Conservation (phyloP, 2,113 vertebrate species). For the Corvus cornix region DNA sequence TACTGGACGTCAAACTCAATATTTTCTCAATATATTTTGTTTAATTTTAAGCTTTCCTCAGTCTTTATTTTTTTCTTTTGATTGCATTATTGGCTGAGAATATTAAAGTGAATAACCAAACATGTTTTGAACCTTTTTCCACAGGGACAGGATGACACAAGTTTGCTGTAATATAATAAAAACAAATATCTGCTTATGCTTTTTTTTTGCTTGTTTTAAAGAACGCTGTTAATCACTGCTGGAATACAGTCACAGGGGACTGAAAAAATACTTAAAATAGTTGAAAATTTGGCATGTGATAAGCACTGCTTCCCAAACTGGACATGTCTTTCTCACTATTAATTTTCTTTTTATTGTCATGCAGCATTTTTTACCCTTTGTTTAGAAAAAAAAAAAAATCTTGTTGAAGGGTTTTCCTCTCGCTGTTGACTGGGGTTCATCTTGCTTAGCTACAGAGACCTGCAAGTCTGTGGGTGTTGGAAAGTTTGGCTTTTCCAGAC, state of each 20-base stretch:
- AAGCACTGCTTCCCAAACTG: neutral
- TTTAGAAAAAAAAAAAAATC: neutral
- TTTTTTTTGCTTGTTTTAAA: neutral
- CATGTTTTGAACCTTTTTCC: neutral
- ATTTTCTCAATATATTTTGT: neutral
- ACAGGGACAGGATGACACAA: neutral
- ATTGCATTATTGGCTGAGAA: neutral
- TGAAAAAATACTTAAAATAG: neutral
- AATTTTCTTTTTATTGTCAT: neutral
- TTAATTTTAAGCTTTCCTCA: neutral
- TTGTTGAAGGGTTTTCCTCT: neutral
- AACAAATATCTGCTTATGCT: neutral
- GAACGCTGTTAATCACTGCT: neutral
- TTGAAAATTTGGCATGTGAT: neutral
- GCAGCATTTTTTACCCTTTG: neutral
- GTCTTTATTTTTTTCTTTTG: neutral
- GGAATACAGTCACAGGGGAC: neutral
- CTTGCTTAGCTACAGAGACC: neutral
- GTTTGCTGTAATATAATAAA: neutral
- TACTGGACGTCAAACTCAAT: neutral
- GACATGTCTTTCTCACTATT: neutral
- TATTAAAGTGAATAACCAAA: neutral
- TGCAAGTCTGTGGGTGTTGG: neutral
- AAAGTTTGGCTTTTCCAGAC: neutral
- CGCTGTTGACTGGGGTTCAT: accelerated